Conservation (phyloP, 2,113 vertebrate species). For the Hippoglossus stenolepis region DNA sequence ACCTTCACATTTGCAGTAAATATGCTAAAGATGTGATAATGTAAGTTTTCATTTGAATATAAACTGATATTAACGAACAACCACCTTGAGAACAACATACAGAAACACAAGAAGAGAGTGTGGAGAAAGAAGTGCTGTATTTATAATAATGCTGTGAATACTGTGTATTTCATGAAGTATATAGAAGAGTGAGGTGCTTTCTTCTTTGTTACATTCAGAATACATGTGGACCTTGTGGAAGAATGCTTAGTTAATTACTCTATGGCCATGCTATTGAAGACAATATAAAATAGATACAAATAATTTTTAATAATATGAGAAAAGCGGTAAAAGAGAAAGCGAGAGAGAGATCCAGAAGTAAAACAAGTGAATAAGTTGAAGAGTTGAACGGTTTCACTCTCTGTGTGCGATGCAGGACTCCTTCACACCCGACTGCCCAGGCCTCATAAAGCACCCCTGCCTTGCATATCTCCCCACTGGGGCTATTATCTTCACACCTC, state of each 20-base stretch:
- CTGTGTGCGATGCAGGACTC: slow-evolving; percentile 65
- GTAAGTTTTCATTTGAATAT: not conserved
- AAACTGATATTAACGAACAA: not conserved
- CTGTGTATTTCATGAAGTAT: not conserved
- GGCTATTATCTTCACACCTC: slow-evolving; percentile 82
- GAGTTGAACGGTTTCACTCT: slow-evolving; percentile 60
- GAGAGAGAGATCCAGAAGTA: slow-evolving; percentile 18
- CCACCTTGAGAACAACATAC: not conserved
- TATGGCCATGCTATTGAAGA: not conserved
- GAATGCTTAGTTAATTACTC: not conserved
- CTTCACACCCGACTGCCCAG: slow-evolving; percentile 76
- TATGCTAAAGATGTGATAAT: too few relatives aligned
- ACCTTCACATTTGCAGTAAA: not conserved
- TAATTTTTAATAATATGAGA: not conserved
- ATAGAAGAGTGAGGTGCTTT: not conserved
- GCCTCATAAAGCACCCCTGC: slow-evolving; percentile 67
- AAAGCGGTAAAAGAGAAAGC: not conserved
- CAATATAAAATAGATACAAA: not conserved
- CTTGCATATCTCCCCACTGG: slow-evolving; percentile 76
- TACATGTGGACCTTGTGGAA: not conserved
- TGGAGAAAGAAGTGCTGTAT: not conserved
- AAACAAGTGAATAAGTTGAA: slow-evolving; percentile 51
- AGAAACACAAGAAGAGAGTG: not conserved
- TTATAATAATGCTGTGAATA: not conserved
- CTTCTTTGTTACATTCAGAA: too few relatives aligned